Evolutionary conservation across 2,113 vertebrate species (phyloP).

Genomic region (Dunckerocampus dactyliophorus): DNA sequence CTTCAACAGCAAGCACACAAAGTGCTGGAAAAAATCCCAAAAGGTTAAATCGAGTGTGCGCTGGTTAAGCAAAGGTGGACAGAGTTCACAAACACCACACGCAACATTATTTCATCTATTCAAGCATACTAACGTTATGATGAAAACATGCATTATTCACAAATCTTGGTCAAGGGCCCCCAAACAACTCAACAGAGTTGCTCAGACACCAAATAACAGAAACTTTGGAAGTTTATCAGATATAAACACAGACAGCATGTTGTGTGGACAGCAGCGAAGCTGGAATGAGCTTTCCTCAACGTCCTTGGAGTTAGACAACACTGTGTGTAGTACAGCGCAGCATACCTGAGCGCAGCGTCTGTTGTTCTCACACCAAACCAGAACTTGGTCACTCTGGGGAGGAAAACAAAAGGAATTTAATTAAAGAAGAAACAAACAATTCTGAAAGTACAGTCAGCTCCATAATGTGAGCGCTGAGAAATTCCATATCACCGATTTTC

Average conservation of each 20-base stretch:
- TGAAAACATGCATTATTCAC: background rate
- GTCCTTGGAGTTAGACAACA: background rate
- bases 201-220: constrained; percentile 8
- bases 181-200: background rate
- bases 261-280: background rate
- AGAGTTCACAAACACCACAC: background rate
- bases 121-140: background rate
- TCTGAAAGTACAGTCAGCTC: constrained; percentile 10
- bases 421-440: constrained; percentile 11
- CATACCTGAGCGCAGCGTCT: constrained; percentile 64
- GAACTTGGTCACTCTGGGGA: constrained; percentile 62
- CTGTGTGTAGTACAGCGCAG: background rate
- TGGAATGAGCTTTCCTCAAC: background rate
- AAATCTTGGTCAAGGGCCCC: background rate
- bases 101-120: background rate
- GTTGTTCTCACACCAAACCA: constrained; percentile 68
- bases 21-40: constrained; percentile 12
- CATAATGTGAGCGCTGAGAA: background rate
- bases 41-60: background rate
- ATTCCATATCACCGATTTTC: too few relatives aligned
- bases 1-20: constrained; percentile 34
- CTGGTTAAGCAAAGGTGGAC: background rate
- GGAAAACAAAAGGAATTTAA: constrained; percentile 35
- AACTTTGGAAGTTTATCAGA: background rate
- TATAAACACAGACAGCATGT: background rate